Conservation (phyloP, 2,797 vertebrate genomes). For the Phyllotis vaccarum region DNA sequence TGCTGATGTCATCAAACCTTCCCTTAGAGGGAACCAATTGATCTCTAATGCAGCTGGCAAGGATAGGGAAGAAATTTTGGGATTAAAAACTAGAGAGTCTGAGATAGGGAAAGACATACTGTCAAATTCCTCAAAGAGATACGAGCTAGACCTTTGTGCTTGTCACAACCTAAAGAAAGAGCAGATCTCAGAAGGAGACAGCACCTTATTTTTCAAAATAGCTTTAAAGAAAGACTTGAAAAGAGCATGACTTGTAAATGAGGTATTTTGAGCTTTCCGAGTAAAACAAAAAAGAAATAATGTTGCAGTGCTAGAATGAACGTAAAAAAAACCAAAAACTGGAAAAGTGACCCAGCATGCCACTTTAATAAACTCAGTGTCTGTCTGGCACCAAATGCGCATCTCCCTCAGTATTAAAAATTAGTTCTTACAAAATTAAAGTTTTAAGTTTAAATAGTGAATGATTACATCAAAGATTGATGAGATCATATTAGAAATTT, state of each 20-base stretch:
- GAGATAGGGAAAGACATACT: background rate
- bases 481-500: slow-evolving; percentile 60
- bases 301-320: background rate
- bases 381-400: background rate
- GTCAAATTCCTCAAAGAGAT: background rate
- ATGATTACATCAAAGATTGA: slow-evolving; percentile 39
- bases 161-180: background rate
- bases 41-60: background rate
- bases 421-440: slow-evolving; percentile 33
- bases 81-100: background rate
- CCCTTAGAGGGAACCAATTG: background rate
- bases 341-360: background rate
- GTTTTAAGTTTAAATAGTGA: slow-evolving; percentile 51
- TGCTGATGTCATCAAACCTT: background rate
- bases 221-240: background rate
- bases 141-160: background rate
- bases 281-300: background rate
- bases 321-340: background rate
- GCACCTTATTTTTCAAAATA: background rate
- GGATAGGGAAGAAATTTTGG: background rate
- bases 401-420: background rate
- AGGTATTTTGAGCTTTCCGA: background rate
- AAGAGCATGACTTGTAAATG: background rate
- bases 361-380: background rate
- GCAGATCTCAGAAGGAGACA: background rate